phyloP scores from a whole-genome alignment of 2,113 vertebrate species.

The Oncorhynchus kisutch region DNA sequence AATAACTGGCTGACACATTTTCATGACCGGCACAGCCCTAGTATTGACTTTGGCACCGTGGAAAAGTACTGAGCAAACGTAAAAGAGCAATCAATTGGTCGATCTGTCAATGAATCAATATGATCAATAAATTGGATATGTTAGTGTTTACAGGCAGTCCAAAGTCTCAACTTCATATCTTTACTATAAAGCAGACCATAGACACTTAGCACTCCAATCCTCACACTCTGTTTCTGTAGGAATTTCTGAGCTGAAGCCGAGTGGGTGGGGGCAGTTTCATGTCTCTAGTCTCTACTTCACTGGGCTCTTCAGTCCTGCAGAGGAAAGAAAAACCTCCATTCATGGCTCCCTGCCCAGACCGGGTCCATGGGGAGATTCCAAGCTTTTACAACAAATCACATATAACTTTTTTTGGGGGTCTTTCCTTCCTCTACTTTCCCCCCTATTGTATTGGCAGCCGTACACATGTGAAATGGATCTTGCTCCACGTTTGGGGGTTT shows the following conservation, averaged over 20 bases:
- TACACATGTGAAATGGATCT: background rate
- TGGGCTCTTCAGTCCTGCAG: conserved; percentile 16
- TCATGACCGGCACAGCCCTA: too few relatives aligned
- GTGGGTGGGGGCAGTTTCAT: background rate
- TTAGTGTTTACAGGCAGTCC: background rate
- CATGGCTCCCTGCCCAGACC: conserved; percentile 24
- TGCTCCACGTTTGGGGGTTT: background rate
- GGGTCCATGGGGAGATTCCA: conserved; percentile 47
- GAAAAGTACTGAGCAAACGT: background rate
- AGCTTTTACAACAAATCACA: conserved; percentile 38
- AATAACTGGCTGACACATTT: too few relatives aligned
- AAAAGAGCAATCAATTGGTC: background rate
- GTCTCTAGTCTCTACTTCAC: conserved; percentile 25
- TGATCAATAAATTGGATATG: background rate
- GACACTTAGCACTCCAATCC: background rate
- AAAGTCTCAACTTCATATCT: background rate
- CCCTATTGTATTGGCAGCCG: background rate
- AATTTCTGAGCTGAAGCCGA: background rate
- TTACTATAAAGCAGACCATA: too few relatives aligned
- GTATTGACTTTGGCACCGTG: background rate
- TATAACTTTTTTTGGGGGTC: background rate
- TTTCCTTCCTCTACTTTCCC: conserved; percentile 3
- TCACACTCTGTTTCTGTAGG: background rate
- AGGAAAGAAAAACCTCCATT: too few relatives aligned
- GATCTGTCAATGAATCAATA: background rate